Percentiles rank a stretch among this genome's conserved stretches.
phyloP scores from a whole-genome alignment of 2,888 invertebrate genomes.

The Stictocephala bisonia region DNA sequence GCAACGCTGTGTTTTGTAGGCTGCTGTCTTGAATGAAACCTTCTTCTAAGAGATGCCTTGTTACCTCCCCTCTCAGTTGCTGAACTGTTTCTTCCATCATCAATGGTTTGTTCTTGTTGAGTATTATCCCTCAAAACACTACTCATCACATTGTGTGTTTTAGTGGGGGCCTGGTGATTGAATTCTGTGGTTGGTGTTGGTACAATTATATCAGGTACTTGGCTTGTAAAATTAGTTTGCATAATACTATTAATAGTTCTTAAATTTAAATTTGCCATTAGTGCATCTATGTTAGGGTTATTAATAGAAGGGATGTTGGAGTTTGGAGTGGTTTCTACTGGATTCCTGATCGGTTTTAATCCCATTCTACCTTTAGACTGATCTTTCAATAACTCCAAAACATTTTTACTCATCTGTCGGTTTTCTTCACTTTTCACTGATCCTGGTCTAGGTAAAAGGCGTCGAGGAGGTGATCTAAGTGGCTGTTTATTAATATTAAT shows the following conservation, averaged over 20 bases:
- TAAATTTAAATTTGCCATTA: slow-evolving; percentile 6
- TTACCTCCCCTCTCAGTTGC: no score
- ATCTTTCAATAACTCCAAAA: neutral
- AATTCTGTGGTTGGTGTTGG: neutral
- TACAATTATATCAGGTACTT: neutral
- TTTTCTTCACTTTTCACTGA: neutral
- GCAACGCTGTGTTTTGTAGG: no score
- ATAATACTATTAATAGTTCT: slow-evolving; percentile 16
- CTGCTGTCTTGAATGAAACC: no score
- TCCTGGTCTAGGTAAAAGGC: neutral
- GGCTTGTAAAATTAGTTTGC: slow-evolving; percentile 10
- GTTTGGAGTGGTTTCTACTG: no score
- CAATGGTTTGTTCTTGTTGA: no score
- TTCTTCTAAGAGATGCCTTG: no score
- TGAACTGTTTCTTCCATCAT: no score
- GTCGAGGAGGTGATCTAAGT: neutral
- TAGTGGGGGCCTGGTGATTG: neutral
- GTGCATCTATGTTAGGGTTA: neutral
- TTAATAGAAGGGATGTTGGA: neutral
- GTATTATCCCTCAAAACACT: no score
- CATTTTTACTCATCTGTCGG: neutral
- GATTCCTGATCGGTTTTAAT: no score
- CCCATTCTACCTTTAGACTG: neutral
- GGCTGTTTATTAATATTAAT: neutral
- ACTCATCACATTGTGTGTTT: no score